Evolutionary conservation across 2,888 invertebrate genomes (phyloP).

Genomic region (Sturmia bella): DNA sequence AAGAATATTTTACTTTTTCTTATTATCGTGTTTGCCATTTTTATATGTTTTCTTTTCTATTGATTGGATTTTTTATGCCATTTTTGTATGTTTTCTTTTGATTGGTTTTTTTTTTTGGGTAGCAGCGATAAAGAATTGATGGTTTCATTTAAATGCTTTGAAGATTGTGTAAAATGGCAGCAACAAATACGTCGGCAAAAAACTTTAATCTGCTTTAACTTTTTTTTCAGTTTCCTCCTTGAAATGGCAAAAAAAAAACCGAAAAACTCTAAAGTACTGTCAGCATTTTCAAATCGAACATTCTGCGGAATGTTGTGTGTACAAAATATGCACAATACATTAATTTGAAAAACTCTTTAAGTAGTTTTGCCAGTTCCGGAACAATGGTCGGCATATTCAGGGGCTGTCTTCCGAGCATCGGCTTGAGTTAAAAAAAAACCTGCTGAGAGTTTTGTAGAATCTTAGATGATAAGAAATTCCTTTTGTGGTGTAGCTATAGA

Average conservation of each 20-base stretch:
- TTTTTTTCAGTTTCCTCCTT: not conserved
- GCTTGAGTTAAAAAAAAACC: too few species aligned
- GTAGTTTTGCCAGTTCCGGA: too few species aligned
- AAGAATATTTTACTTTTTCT: not conserved
- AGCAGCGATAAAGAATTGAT: conserved; percentile 52
- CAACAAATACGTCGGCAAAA: not conserved
- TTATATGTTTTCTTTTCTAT: conserved; percentile 40
- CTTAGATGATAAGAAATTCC: too few species aligned
- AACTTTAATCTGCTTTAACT: conserved; percentile 18
- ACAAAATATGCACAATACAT: too few species aligned
- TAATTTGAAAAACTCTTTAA: too few species aligned
- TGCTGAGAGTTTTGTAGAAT: too few species aligned
- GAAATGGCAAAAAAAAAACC: not conserved
- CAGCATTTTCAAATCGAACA: too few species aligned
- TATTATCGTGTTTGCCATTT: conserved; percentile 1
- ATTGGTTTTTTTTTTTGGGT: conserved; percentile 19
- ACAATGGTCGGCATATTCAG: too few species aligned
- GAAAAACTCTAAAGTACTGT: too few species aligned
- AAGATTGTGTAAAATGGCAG: conserved; percentile 15
- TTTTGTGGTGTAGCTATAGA: too few species aligned
- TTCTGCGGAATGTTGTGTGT: too few species aligned
- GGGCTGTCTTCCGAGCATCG: too few species aligned
- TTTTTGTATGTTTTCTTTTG: conserved; percentile 31
- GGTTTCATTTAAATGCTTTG: conserved; percentile 49
- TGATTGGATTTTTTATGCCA: conserved; percentile 5